Evolutionary conservation across 2,113 vertebrate species (phyloP).

Genomic region (Scopus umbretta): DNA sequence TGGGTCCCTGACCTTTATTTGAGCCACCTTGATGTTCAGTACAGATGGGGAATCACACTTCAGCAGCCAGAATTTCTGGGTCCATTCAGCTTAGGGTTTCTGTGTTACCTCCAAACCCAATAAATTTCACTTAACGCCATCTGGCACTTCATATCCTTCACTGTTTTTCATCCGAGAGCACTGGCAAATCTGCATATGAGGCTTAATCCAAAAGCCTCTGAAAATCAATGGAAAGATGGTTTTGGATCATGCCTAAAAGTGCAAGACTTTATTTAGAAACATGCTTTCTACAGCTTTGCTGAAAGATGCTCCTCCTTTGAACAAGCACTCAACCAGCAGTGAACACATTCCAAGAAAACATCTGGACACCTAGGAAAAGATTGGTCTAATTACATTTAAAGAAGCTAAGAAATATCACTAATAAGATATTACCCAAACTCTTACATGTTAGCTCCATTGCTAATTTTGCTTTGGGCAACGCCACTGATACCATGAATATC

Average conservation of each 20-base stretch:
- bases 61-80: slow-evolving; percentile 23
- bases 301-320: background rate
- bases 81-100: background rate
- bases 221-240: background rate
- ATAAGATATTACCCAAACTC: background rate
- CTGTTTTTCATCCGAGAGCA: background rate
- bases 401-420: background rate
- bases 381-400: background rate
- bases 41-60: slow-evolving; percentile 15
- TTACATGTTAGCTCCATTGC: background rate
- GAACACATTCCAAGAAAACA: background rate
- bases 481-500: background rate
- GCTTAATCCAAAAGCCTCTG: background rate
- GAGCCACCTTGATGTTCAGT: slow-evolving; percentile 31
- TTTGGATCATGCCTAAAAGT: background rate
- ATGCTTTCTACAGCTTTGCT: background rate
- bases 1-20: slow-evolving; percentile 40
- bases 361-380: background rate
- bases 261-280: background rate
- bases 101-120: background rate
- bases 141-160: slow-evolving; percentile 1
- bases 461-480: background rate
- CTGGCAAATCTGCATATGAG: background rate
- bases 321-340: background rate
- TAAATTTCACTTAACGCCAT: slow-evolving; percentile 1